Base-by-base conservation (phyloP, 2,888 invertebrate genomes). In the Lepidocyrtoides sp. region DNA sequence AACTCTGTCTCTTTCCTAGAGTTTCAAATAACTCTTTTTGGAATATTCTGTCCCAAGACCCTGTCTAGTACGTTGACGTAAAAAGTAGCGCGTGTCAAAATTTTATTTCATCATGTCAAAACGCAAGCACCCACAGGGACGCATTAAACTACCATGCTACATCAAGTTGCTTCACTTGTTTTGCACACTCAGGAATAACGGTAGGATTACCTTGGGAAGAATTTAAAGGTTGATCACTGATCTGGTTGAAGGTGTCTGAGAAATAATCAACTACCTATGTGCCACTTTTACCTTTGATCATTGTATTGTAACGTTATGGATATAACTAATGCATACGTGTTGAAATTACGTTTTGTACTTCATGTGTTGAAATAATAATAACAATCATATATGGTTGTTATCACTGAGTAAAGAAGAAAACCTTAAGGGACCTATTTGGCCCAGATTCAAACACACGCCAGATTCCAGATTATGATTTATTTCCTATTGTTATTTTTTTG, bases 361-460 rank as follows among this genome's bases (percentile, higher is more conserved):
- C n/a, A n/a, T n/a, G 48, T 75, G 48, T 0, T 32, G 44, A 75
- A 75, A 75, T 48, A 75, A 20, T 75, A 75, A 48, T 48, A n/a
- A n/a, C n/a, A n/a, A n/a, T n/a, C n/a, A n/a, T n/a, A n/a, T n/a
- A n/a, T n/a, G 66, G 66, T 66, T 48, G 44, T 75, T 75, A 75
- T 75, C 20, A 26, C 23, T 44, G 44, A 44, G 48, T 23, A 41
- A 72, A 17, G 23, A 63, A 66, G 66, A 20, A 44, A 44, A 75
- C 72, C 72, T 75, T 75, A 75, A 44, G 72, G 72, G 72, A 75
- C 72, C 72, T 48, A 75, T 75, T 75, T 75, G 72, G 72, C 72
- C 41, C 72, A 44, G 23, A 44, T 48, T 75, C 44, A 8, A 20
- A 75, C 20, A 75, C 7, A 66, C 69, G 17, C 69, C 69, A 41